A percentile compares a stretch with the other conserved stretches of the same genome.
These are phyloP conservation scores for Oegoconia quadripuncta DNA, from an alignment of 2,888 invertebrate genomes.

Conservation along the genomic window DNA sequence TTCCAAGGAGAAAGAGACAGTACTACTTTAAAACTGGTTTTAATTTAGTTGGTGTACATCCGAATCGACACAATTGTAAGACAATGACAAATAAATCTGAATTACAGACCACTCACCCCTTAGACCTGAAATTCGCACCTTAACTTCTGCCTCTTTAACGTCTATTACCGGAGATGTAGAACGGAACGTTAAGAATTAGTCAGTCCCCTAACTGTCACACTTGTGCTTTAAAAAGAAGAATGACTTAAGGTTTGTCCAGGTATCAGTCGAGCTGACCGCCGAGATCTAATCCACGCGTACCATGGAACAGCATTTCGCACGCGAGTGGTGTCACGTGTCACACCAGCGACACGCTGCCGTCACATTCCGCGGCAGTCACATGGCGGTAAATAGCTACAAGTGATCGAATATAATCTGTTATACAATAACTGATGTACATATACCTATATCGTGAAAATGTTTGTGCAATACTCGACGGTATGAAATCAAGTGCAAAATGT, in stretches of 20 bases:
- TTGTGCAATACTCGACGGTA: slow-evolving; percentile 57
- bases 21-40: too few relatives aligned
- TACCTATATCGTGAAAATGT: slow-evolving; percentile 46
- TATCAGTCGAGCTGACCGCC: slow-evolving; percentile 50
- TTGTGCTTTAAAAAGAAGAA: too few relatives aligned
- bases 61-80: too few relatives aligned
- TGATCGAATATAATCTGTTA: slow-evolving; percentile 24
- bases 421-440: slow-evolving; percentile 50
- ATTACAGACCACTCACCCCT: too few relatives aligned
- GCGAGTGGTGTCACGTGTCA: not conserved
- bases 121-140: too few relatives aligned
- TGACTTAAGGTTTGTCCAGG: slow-evolving; percentile 42
- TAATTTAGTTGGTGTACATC: too few relatives aligned
- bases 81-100: too few relatives aligned
- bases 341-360: slow-evolving; percentile 19
- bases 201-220: too few relatives aligned
- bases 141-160: too few relatives aligned
- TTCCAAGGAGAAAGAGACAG: too few relatives aligned
- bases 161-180: too few relatives aligned
- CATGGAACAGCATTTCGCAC: slow-evolving; percentile 33
- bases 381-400: slow-evolving; percentile 25
- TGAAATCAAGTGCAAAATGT: slow-evolving; percentile 44
- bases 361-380: slow-evolving; percentile 16
- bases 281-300: slow-evolving; percentile 42
- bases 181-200: too few relatives aligned